Conservation (phyloP, 2,888 invertebrate genomes). For the Dusona sp. region DNA sequence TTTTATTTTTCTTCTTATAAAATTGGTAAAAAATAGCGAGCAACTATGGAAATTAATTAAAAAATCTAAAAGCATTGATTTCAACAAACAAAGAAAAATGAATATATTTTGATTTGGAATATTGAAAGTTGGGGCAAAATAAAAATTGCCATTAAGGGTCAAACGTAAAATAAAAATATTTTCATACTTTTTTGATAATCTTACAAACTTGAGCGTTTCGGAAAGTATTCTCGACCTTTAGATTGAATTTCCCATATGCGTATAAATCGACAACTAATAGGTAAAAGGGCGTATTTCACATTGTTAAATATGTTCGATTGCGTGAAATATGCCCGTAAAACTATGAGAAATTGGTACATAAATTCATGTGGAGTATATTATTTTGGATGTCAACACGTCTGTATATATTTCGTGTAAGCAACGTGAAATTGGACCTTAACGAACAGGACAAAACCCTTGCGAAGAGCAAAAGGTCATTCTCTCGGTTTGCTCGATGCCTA, state of each 20-base stretch:
- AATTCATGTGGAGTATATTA: neutral
- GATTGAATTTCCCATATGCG: neutral
- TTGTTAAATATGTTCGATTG: neutral
- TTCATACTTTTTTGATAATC: neutral
- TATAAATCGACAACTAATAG: neutral
- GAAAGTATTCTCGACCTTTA: neutral
- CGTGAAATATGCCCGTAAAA: neutral
- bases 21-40: neutral
- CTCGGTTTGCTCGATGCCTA: slow-evolving; percentile 25
- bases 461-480: slow-evolving; percentile 43
- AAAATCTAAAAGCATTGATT: too few relatives aligned
- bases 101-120: too few relatives aligned
- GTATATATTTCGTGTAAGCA: slow-evolving; percentile 25
- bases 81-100: too few relatives aligned
- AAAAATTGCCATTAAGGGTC: neutral
- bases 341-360: neutral
- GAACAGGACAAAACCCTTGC: slow-evolving; percentile 43
- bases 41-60: too few relatives aligned
- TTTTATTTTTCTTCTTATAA: neutral
- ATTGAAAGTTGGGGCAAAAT: neutral
- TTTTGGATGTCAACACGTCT: slow-evolving; percentile 20
- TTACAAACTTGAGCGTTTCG: neutral
- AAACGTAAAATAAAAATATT: neutral
- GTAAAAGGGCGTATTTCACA: neutral
- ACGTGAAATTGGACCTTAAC: slow-evolving; percentile 54